Evolutionary conservation across 2,888 invertebrate genomes (phyloP).

Genomic region (Lomographa bimaculata): DNA sequence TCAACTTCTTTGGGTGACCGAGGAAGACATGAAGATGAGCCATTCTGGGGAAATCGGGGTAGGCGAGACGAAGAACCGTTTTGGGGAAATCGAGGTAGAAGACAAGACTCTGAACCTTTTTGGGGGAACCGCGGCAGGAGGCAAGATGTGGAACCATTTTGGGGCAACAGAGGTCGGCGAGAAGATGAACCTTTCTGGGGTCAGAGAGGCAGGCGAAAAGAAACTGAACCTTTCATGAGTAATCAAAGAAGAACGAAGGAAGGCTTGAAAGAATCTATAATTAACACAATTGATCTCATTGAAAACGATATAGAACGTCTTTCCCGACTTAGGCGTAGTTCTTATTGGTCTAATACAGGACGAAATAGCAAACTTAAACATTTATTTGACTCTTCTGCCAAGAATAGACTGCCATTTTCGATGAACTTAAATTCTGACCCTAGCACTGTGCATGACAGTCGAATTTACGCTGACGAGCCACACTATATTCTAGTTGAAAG

Average conservation of each 20-base stretch:
- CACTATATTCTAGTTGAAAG: constrained; percentile 77
- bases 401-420: constrained; percentile 29
- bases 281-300: constrained; percentile 51
- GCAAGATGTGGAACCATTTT: constrained; percentile 39
- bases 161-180: constrained; percentile 48
- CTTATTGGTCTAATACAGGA: constrained; percentile 56
- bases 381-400: constrained; percentile 44
- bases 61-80: constrained; percentile 64
- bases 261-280: constrained; percentile 51
- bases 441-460: constrained; percentile 60
- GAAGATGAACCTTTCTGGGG: constrained; percentile 49
- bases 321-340: constrained; percentile 48
- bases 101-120: constrained; percentile 54
- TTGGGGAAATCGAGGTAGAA: constrained; percentile 75
- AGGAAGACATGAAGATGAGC: constrained; percentile 40
- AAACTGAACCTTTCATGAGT: constrained; percentile 43
- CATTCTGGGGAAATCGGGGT: constrained; percentile 66
- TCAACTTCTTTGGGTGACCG: constrained; percentile 47
- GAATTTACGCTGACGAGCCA: constrained; percentile 81
- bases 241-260: constrained; percentile 52
- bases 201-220: constrained; percentile 54
- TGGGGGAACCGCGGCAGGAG: constrained; percentile 54
- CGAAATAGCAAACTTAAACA: constrained; percentile 53
- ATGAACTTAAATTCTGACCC: constrained; percentile 42
- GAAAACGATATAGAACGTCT: constrained; percentile 55